Evolutionary conservation across 2,113 vertebrate species (phyloP).

Genomic region (Prietella phreatophila): DNA sequence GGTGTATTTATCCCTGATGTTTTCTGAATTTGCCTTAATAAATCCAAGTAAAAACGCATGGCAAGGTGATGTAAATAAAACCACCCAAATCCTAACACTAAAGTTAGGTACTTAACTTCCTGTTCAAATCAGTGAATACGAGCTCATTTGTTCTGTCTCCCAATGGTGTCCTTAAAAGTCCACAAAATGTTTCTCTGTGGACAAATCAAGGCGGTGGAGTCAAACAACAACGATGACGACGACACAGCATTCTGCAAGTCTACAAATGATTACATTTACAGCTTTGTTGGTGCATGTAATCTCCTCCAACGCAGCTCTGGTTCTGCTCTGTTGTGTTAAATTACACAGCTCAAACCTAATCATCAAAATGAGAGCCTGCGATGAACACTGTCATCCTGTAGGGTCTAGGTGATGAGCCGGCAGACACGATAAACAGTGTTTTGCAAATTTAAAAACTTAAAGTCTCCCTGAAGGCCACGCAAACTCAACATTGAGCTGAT

Average conservation of each 20-base stretch:
- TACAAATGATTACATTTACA: slow-evolving; percentile 3
- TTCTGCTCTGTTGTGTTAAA: slow-evolving; percentile 13
- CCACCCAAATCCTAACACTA: not conserved
- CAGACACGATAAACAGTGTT: not conserved
- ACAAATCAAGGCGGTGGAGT: not conserved
- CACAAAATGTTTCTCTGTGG: not conserved
- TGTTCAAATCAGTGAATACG: not conserved
- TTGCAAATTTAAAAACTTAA: not conserved
- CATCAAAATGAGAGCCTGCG: slow-evolving; percentile 17
- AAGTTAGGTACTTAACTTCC: not conserved
- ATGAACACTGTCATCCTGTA: not conserved
- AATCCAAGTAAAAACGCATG: not conserved
- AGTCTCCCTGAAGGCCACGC: not conserved
- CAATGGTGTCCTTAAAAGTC: not conserved
- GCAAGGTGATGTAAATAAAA: not conserved
- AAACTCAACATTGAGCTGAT: slow-evolving; percentile 30
- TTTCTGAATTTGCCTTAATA: not conserved
- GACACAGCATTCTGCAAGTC: not conserved
- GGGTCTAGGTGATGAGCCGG: not conserved
- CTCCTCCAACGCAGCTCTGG: slow-evolving; percentile 17
- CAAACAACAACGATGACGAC: not conserved
- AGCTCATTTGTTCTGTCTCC: not conserved
- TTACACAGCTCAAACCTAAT: slow-evolving; percentile 26
- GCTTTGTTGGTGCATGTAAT: slow-evolving; percentile 6
- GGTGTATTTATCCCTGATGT: not conserved